Evolutionary conservation across 2,888 invertebrate genomes (phyloP), one percentile per base, ranked within the genome.

Genomic region (Mythimna albipuncta): DNA sequence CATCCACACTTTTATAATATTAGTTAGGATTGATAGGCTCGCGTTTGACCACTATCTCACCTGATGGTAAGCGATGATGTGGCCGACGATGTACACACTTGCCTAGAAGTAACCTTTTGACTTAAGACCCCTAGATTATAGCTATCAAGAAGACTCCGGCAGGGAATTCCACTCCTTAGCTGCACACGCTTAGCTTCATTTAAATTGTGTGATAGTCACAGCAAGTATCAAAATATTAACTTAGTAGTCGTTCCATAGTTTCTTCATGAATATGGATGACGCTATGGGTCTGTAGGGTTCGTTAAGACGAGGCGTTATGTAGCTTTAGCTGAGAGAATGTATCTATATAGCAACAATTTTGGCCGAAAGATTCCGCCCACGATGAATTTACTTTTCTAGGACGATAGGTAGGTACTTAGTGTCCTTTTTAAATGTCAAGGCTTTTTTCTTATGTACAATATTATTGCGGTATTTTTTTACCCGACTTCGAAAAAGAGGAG

Each of bases 241-340:
- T 6, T 9, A 55, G 35, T n/a, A 47, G 13, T 38, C 26, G 13
- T 55, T 55, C n/a, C 16, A 13, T 76, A 59, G 55, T 41, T 32
- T 41, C 7, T 32, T 35, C 69, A 81, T 77, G 77, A 81, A 81
- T 76, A 77, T 81, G 50, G 9, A 77, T 81, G 59, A 59, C 55
- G 50, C 50, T 6, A 50, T 38, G 61, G 16, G 32, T 50, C 38
- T 64, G n/a, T 55, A 62, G 54, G 50, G 47, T 59, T 67, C 41
- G 47, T 61, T 81, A 61, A 68, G 81, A 50, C 50, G 13, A 16
- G 11, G 41, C 13, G n/a, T 32, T 74, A 63, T 35, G 58, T 41
- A 54, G 47, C 52, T 50, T 41, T 62, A 4, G 32, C 50, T 58
- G 16, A 35, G 21, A 72, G 62, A 52, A 59, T 59, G 21, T 16